Evolutionary conservation across 2,888 invertebrate genomes (phyloP), one percentile per base, ranked within the genome.

Genomic region (Noctua fimbriata): DNA sequence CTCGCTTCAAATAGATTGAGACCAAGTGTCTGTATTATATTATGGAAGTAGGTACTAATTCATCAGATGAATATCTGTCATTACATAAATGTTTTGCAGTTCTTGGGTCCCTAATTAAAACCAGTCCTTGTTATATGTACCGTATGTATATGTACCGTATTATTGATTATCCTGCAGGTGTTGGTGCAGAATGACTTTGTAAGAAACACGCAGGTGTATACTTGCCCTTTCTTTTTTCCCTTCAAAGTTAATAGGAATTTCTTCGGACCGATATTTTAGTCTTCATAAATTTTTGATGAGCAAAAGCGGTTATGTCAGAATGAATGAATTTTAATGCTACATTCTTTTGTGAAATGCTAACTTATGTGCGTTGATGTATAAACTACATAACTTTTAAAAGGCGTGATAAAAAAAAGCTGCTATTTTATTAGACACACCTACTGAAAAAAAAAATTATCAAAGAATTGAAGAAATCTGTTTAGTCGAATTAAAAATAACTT

Each of bases 111-210:
- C 2, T 66, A 65, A 76, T 82, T 76, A 60, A 73, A 75, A 82
- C 66, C 14, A 58, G 47, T 72, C 10, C n/a, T n/a, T n/a, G n/a
- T n/a, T n/a, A n/a, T n/a, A n/a, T n/a, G n/a, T n/a, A n/a, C n/a
- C n/a, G n/a, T n/a, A n/a, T n/a, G n/a, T n/a, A n/a, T n/a, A n/a
- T n/a, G 44, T 75, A 63, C 69, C 28, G 60, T 63, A 47, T 72
- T 75, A 76, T 67, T 18, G 28, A 72, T 76, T 58, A 67, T 55
- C n/a, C 44, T n/a, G 83, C 87, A 87, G 87, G 78, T 87, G 81
- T 21, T 73, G 32, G 49, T 63, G 52, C 44, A 72, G 14, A 70
- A 83, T 69, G 44, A n/a, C 63, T 76, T 73, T 21, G n/a, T 69
- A 52, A 52, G 32, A 55, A 65, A 69, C 47, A 63, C 32, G 79